These are phyloP conservation scores for Planiliza haematocheilus DNA, from an alignment of 2,113 vertebrate species.

Conservation along the genomic window DNA sequence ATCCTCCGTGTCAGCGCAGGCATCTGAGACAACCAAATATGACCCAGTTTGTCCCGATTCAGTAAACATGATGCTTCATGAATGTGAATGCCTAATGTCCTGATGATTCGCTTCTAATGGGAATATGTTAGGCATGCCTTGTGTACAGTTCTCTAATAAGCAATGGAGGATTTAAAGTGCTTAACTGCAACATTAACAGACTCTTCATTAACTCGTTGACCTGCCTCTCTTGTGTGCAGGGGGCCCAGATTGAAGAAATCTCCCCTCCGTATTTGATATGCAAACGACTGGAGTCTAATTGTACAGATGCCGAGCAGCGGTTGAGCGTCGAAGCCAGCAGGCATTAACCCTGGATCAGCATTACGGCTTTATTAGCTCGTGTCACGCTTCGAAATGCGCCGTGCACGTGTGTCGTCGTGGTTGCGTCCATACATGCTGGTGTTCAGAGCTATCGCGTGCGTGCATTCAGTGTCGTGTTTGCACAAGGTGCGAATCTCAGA, in stretches of 20 bases:
- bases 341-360: slow-evolving; percentile 36
- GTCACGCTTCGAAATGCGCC: slow-evolving; percentile 19
- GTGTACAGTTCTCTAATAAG: slow-evolving; percentile 46
- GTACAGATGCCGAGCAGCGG: slow-evolving; percentile 43
- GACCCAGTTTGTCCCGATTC: slow-evolving; percentile 67
- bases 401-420: neutral
- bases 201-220: slow-evolving; percentile 70
- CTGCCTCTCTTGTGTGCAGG: slow-evolving; percentile 30
- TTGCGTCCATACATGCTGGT: neutral
- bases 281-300: slow-evolving; percentile 61
- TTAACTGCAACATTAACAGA: slow-evolving; percentile 38
- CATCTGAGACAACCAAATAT: slow-evolving; percentile 57
- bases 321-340: slow-evolving; percentile 27
- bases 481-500: slow-evolving; percentile 19
- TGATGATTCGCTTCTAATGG: slow-evolving; percentile 70
- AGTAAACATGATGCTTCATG: slow-evolving; percentile 56
- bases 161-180: slow-evolving; percentile 48
- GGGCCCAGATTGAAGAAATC: slow-evolving; percentile 28
- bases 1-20: slow-evolving; percentile 37
- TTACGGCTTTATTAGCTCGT: slow-evolving; percentile 52
- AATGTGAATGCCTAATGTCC: slow-evolving; percentile 46
- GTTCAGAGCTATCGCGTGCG: neutral
- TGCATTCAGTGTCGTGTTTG: neutral
- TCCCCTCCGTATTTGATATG: slow-evolving; percentile 48
- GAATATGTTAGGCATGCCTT: slow-evolving; percentile 43